Conservation (phyloP, 2,797 vertebrate genomes). For the Diplodus sargus region DNA sequence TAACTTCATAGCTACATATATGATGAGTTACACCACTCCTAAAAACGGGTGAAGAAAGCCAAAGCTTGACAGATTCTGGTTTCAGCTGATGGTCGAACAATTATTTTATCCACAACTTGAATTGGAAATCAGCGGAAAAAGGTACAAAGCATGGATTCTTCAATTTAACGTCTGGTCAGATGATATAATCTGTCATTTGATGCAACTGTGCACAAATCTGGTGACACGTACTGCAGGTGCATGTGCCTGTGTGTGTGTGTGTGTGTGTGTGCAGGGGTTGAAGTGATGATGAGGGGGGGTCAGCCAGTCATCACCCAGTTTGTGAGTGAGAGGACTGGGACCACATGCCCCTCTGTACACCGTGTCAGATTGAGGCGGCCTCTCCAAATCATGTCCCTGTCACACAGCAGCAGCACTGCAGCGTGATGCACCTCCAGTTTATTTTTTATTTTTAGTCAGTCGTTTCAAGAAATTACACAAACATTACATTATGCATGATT, state of each 20-base stretch:
- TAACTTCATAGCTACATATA: no score
- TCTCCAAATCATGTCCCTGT: constrained; percentile 40
- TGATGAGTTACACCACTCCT: no score
- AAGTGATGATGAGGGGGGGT: constrained; percentile 6
- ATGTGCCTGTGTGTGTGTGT: constrained; percentile 1
- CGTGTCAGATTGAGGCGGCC: constrained; percentile 49
- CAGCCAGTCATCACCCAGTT: constrained; percentile 53
- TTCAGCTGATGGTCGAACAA: no score
- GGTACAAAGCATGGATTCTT: neutral
- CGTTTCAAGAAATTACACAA: no score
- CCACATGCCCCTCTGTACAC: constrained; percentile 63
- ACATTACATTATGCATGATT: neutral
- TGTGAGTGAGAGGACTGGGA: constrained; percentile 63
- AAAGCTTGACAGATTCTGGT: no score
- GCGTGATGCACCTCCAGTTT: neutral
- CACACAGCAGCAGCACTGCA: constrained; percentile 13
- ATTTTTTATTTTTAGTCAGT: neutral
- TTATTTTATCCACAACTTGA: neutral
- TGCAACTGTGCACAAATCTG: neutral
- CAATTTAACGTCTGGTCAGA: neutral
- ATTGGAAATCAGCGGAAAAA: neutral
- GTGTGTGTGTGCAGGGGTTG: neutral
- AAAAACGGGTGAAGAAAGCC: no score
- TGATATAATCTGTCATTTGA: neutral
- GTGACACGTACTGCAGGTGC: neutral